Evolutionary conservation across 1,140 invertebrate species (phyloP).

Genomic region (Cyphomyrmex costatus): DNA sequence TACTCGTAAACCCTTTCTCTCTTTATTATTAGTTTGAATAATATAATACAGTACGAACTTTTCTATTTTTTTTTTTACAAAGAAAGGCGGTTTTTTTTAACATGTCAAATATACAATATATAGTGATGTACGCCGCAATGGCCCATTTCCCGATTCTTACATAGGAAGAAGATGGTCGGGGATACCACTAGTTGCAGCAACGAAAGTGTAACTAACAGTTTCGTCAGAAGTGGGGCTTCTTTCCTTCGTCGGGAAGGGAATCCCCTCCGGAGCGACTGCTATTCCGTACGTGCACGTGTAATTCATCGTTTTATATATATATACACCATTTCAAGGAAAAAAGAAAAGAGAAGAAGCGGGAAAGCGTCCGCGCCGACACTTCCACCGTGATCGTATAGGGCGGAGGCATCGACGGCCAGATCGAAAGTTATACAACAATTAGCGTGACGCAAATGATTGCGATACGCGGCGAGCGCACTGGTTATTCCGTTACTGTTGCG

Average conservation of each 20-base stretch:
- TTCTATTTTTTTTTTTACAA: background rate
- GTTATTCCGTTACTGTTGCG: constrained; percentile 50
- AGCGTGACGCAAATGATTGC: constrained; percentile 69
- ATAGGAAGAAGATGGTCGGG: constrained; percentile 75
- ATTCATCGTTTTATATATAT: constrained; percentile 35
- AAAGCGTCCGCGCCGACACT: constrained; percentile 1
- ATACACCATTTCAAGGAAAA: constrained; percentile 26
- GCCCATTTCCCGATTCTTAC: constrained; percentile 42
- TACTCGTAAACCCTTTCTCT: no score
- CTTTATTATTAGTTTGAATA: no score
- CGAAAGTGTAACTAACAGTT: constrained; percentile 82
- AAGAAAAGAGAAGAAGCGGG: constrained; percentile 29
- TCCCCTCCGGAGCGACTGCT: background rate
- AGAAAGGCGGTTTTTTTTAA: background rate
- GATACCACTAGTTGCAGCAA: constrained; percentile 82
- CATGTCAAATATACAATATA: background rate
- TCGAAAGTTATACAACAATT: constrained; percentile 77
- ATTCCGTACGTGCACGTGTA: background rate
- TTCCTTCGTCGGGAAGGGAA: constrained; percentile 48
- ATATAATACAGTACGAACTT: no score
- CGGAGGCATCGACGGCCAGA: constrained; percentile 62
- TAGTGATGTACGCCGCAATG: background rate
- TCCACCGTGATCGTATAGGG: constrained; percentile 23
- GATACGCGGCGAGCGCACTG: constrained; percentile 56
- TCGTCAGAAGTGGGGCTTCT: constrained; percentile 68